A percentile compares a stretch with the other conserved stretches of the same genome.
Evolutionary conservation across 2,113 vertebrate species (phyloP).

Genomic region (Jaculus jaculus): DNA sequence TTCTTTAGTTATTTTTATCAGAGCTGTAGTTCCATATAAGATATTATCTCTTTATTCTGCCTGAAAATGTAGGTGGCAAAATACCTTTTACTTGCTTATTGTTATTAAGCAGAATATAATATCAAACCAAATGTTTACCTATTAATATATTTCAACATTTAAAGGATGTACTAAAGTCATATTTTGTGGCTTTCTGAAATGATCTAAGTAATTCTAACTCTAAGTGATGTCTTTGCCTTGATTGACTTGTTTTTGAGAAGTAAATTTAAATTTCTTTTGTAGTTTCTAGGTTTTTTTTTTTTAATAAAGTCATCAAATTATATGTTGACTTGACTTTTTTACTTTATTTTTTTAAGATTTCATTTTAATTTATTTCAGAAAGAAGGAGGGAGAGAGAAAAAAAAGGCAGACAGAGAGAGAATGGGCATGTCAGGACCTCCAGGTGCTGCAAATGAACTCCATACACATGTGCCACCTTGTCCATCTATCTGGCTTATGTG

Average conservation of each 20-base stretch:
- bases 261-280: neutral
- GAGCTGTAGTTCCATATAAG: neutral
- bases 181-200: neutral
- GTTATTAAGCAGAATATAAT: neutral
- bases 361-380: too few species aligned
- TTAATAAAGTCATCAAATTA: conserved; percentile 40
- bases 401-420: too few species aligned
- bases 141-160: neutral
- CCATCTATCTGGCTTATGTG: too few species aligned
- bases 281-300: neutral
- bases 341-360: too few species aligned
- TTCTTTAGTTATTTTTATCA: neutral
- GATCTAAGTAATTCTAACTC: neutral
- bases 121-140: neutral
- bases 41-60: neutral
- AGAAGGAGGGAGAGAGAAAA: too few species aligned
- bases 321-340: too few species aligned
- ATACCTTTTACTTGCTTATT: neutral
- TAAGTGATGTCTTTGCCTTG: neutral
- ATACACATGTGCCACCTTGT: too few species aligned
- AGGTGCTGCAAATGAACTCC: too few species aligned
- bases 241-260: neutral
- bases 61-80: neutral
- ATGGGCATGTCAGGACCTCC: too few species aligned
- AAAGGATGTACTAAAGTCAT: neutral